Evolutionary conservation across 2,113 vertebrate genomes (phyloP).

Genomic region (Copsychus sechellarum): DNA sequence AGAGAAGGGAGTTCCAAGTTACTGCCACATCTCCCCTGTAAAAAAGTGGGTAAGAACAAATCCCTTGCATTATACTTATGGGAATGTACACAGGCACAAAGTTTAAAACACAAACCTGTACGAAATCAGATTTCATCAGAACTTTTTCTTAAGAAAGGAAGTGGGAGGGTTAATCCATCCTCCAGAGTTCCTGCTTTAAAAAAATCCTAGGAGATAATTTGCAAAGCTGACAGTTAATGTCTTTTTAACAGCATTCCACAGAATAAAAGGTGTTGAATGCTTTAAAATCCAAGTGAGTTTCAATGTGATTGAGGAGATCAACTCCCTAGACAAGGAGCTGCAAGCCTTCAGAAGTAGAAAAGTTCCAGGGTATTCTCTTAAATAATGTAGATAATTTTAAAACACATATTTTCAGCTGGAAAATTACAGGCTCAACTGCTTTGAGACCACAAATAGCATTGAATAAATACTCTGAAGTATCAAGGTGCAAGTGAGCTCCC

Average conservation of each 20-base stretch:
- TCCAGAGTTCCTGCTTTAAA: not conserved
- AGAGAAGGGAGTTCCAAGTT: not conserved
- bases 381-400: not conserved
- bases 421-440: not conserved
- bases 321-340: not conserved
- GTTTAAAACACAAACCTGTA: not conserved
- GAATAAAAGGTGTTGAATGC: not conserved
- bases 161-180: not conserved
- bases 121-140: not conserved
- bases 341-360: not conserved
- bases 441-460: not conserved
- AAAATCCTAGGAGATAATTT: not conserved
- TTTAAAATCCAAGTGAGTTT: not conserved
- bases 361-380: not conserved
- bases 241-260: not conserved
- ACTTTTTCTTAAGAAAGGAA: not conserved
- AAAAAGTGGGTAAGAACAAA: not conserved
- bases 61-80: not conserved
- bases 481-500: not conserved
- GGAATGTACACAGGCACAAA: not conserved
- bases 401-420: not conserved
- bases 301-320: not conserved
- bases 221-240: not conserved
- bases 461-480: not conserved
- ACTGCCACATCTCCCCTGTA: not conserved